Base-by-base conservation (phyloP, 2,113 vertebrate species). In the Pionites leucogaster region DNA sequence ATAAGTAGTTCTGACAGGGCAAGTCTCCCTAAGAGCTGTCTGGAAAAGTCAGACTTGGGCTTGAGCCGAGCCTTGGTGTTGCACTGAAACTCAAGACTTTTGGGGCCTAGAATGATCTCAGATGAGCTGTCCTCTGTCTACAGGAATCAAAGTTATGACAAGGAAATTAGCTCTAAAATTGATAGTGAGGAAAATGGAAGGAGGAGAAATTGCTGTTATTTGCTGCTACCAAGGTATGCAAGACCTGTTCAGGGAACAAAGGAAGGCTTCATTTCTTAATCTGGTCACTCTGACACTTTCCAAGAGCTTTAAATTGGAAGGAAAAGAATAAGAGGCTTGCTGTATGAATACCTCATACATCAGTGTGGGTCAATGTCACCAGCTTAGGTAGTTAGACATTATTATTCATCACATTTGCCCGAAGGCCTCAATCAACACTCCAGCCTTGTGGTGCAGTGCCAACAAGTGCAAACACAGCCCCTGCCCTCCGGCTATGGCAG, bases 161-260 rank as follows among this genome's bases (percentile, higher is more conserved):
- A 74, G 46, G 68, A 90, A 88, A 81, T 88, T n/a, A 63, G 77
- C 93, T 55, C 79, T 88, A 60, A 90, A 95, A 86, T 86, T 83
- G 77, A 64, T 81, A 25, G 18, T 20, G 23, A 7, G 31, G 24
- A 82, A 77, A 70, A 88, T 13, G 55, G 68, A 85, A 85, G 17
- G 44, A 88, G 39, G n/a, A 92, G 75, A 27, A 82, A 35, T 83
- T 85, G 63, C 41, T 52, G 17, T 82, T 72, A 57, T 72, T 90
- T 86, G 71, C 46, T 62, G 8, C 60, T 78, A 49, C 42, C 42
- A 65, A 80, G 42, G 49, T 33, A 44, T 9, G 22, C 0, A 0
- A 93, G 42, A 77, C 17, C 55, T 81, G 29, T 75, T 81, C 55
- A 70, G 60, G 68, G 71, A 88, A 83, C 60, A 94, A 81, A 94